Evolutionary conservation across 2,797 vertebrate genomes (phyloP), one percentile per base, ranked within the genome.

Genomic region (Paedocypris micromegethes): DNA sequence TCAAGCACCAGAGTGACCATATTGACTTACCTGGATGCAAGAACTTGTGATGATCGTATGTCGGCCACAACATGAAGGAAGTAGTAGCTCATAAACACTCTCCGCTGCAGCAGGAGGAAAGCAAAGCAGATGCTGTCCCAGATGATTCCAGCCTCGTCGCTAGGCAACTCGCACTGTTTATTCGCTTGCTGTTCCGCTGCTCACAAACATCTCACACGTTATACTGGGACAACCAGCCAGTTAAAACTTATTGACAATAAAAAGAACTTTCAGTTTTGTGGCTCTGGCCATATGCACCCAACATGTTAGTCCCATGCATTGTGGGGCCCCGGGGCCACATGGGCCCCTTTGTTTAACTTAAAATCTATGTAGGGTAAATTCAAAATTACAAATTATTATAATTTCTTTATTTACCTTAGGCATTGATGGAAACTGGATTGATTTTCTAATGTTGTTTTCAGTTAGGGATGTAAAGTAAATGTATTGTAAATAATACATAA

Each of bases 41-140:
- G 86, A 41, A 97, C 91, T 72, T 95, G 94, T 55, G 93, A 94
- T 38, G 93, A 91, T 70, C 92, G 92, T 70, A 97, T 93, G 82
- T 98, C 93, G 39, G 92, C 91, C 59, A 98, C 94, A 4, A 97
- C 94, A 1, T 96, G 94, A 55, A 97, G 88, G 83, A 94, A 97
- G 84, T 98, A 98, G 77, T 93, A 92, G 75, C 94, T 98, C 91
- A 94, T 94, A 84, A 98, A 98, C 38, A 96, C 94, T 50, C 94
- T 85, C 72, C 95, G 87, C 88, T 98, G 95, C 50, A 98, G 87
- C 75, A 98, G 79, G 9, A 98, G 87, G 81, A 93, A 98, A 49
- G 92, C 92, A 79, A 98, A 98, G 78, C 94, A 97, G 74, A 98
- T 95, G 45, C 94, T 94, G 73, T 98, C 94, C 95, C 95, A 98